These are phyloP conservation scores for Drosophila pseudoobscura DNA, from an alignment of 1,140 invertebrate genomes.

Conservation along the genomic window DNA sequence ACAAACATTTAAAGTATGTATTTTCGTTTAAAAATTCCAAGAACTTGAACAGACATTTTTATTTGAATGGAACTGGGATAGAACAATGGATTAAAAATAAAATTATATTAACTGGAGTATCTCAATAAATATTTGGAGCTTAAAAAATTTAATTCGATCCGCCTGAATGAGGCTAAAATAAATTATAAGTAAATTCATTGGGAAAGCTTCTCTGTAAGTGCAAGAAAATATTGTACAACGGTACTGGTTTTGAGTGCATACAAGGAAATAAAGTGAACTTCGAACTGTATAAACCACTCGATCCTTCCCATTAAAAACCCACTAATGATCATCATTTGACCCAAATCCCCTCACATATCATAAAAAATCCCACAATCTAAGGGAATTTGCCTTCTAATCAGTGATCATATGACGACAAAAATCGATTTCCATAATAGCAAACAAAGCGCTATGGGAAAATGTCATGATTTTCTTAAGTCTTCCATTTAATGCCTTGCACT, in stretches of 20 bases:
- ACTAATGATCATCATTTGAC: conserved; percentile 1
- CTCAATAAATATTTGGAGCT: too few relatives aligned
- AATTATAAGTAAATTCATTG: too few relatives aligned
- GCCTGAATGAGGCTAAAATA: too few relatives aligned
- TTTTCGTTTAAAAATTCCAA: conserved; percentile 18
- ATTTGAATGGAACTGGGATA: not conserved
- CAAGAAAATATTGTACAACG: too few relatives aligned
- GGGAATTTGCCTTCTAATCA: conserved; percentile 23
- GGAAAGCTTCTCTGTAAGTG: too few relatives aligned
- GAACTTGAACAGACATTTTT: too few relatives aligned
- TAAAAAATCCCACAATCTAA: conserved; percentile 20
- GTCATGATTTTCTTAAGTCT: conserved; percentile 70
- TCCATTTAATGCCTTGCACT: conserved; percentile 75
- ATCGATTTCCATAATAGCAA: conserved; percentile 58
- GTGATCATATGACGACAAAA: conserved; percentile 43
- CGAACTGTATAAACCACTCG: not conserved
- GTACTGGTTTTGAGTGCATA: too few relatives aligned
- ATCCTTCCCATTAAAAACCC: too few relatives aligned
- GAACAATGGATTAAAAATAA: too few relatives aligned
- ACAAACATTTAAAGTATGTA: conserved; percentile 47
- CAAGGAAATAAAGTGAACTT: not conserved
- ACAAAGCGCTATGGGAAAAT: conserved; percentile 58
- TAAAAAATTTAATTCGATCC: too few relatives aligned
- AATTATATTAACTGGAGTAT: too few relatives aligned
- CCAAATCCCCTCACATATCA: conserved; percentile 16